These are phyloP conservation scores for Sarcophaga carnaria DNA, from an alignment of 2,888 invertebrate species.

Conservation along the genomic window DNA sequence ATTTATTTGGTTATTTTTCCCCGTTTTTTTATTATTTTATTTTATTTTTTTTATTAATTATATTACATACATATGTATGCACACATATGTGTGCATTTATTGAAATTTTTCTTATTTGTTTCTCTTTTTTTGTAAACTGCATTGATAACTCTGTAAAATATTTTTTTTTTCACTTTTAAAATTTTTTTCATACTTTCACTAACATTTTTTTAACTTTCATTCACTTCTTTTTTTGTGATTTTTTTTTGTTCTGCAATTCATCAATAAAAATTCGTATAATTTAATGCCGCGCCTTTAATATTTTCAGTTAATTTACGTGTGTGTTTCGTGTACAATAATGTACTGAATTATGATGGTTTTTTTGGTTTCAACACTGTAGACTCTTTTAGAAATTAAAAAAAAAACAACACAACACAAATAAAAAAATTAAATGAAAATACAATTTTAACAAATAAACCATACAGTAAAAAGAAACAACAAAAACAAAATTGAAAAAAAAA, in stretches of 20 bases:
- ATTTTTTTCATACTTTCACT: too few relatives aligned
- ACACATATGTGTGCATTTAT: too few relatives aligned
- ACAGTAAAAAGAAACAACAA: conserved; percentile 35
- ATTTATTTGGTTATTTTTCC: conserved; percentile 9
- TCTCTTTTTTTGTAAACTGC: conserved; percentile 26
- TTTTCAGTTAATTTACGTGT: conserved; percentile 64
- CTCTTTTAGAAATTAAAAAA: conserved; percentile 54
- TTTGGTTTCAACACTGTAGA: conserved; percentile 54
- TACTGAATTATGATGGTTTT: conserved; percentile 60
- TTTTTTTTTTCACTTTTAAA: not conserved
- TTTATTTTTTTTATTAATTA: not conserved
- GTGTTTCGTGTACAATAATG: conserved; percentile 59
- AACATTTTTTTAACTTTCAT: not conserved
- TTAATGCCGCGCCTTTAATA: conserved; percentile 46
- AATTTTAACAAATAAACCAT: conserved; percentile 62
- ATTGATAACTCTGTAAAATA: conserved; percentile 29
- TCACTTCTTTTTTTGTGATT: not conserved
- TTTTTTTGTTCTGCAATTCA: not conserved
- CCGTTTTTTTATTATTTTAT: conserved; percentile 10
- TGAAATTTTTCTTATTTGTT: not conserved
- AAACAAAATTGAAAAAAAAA: conserved; percentile 58
- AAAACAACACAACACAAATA: conserved; percentile 2
- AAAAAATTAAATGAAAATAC: conserved; percentile 44
- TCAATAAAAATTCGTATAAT: conserved; percentile 15
- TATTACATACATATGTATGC: not conserved